Conservation (phyloP, 2,113 vertebrate species). For the Meleagris gallopavo region DNA sequence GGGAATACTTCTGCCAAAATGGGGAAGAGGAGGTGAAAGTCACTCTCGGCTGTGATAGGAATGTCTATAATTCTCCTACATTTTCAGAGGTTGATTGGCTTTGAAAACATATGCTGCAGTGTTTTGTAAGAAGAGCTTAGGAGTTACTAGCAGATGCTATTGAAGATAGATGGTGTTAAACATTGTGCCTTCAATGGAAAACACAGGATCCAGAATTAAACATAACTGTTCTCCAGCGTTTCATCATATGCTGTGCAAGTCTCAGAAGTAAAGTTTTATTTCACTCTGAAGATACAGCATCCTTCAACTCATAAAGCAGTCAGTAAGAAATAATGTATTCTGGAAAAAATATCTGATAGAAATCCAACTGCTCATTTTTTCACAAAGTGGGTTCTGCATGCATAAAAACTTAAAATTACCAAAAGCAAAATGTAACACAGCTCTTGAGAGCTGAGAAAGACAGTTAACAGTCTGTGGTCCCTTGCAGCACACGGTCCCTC, state of each 20-base stretch:
- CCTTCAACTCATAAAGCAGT: neutral
- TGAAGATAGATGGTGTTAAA: neutral
- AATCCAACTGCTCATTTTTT: neutral
- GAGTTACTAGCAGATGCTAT: neutral
- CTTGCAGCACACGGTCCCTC: accelerated
- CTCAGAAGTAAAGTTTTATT: neutral
- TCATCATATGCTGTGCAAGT: neutral
- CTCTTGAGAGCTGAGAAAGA: neutral
- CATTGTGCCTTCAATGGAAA: neutral
- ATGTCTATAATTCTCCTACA: neutral
- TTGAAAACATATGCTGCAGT: neutral
- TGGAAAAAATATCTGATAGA: neutral
- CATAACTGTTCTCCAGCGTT: neutral
- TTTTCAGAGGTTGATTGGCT: neutral
- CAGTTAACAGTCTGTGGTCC: neutral
- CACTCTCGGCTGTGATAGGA: neutral
- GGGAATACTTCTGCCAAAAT: conserved; percentile 19
- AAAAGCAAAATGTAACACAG: neutral
- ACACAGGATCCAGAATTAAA: neutral
- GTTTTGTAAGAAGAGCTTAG: neutral
- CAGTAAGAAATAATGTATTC: neutral
- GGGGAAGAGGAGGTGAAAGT: neutral
- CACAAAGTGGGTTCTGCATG: neutral
- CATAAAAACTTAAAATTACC: accelerated
- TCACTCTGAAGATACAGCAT: neutral